phyloP scores from a whole-genome alignment of 2,797 vertebrate species.

The Pseudochromis fuscus region DNA sequence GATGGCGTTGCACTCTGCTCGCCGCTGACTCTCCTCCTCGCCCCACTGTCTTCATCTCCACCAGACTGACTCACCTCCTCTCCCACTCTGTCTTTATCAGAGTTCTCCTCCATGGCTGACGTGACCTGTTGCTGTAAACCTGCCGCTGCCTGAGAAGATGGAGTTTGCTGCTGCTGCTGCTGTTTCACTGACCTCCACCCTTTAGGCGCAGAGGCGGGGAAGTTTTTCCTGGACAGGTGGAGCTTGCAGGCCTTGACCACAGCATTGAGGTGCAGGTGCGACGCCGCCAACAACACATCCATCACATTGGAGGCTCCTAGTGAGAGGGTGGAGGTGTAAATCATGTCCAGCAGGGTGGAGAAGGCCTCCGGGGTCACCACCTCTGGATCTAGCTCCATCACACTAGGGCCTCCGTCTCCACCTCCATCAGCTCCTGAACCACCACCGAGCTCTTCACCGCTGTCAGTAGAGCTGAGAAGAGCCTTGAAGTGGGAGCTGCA shows the following conservation, averaged over 20 bases:
- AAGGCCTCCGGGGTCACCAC: conserved; percentile 98
- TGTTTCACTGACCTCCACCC: conserved; percentile 88
- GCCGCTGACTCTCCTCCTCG: conserved; percentile 57
- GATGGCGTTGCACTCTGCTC: conserved; percentile 83
- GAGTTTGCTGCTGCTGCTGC: conserved; percentile 85
- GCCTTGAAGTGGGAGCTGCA: conserved; percentile 97
- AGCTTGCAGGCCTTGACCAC: conserved; percentile 98
- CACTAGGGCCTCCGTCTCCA: conserved; percentile 31
- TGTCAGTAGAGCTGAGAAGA: conserved; percentile 87
- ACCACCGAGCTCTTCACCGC: conserved; percentile 60
- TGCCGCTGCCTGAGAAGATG: background rate
- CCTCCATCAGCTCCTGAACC: conserved; percentile 23
- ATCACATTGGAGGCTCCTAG: conserved; percentile 95
- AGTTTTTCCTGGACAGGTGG: conserved; percentile 93
- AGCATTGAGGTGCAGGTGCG: conserved; percentile 94
- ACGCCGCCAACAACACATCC: conserved; percentile 96
- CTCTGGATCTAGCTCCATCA: conserved; percentile 78
- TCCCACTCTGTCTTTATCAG: conserved; percentile 69
- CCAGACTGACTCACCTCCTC: conserved; percentile 79
- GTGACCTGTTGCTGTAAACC: conserved; percentile 76
- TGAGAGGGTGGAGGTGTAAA: conserved; percentile 96
- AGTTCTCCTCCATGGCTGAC: conserved; percentile 85
- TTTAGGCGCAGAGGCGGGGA: conserved; percentile 90
- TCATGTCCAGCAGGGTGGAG: conserved; percentile 95
- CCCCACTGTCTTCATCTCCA: conserved; percentile 77